Evolutionary conservation across 1,140 invertebrate species (phyloP).

Genomic region (Hypothenemus hampei): DNA sequence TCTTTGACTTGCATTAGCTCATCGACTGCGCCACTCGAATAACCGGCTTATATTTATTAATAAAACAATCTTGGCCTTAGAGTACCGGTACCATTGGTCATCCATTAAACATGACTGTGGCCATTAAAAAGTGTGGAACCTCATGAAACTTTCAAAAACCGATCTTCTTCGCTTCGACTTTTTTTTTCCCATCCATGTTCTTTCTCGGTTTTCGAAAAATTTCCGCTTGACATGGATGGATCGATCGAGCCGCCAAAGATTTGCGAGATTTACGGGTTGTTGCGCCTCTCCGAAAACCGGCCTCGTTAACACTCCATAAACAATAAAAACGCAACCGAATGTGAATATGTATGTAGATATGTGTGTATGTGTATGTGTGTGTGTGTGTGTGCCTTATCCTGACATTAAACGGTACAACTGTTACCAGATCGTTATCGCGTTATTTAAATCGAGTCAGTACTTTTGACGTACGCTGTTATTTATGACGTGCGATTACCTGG

Average conservation of each 20-base stretch:
- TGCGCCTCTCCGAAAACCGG: background rate
- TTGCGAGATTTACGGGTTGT: too few species aligned
- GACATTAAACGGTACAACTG: constrained; percentile 1
- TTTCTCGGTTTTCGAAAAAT: too few species aligned
- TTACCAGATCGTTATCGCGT: constrained; percentile 1
- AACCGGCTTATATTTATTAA: background rate
- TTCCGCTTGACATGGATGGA: too few species aligned
- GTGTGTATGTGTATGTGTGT: too few species aligned
- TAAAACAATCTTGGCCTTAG: too few species aligned
- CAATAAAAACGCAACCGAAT: too few species aligned
- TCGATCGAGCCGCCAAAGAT: too few species aligned
- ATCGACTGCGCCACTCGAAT: too few species aligned
- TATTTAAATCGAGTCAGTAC: constrained; percentile 6
- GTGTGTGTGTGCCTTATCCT: background rate
- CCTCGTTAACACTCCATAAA: background rate
- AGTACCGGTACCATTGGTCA: too few species aligned
- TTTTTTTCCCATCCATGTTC: background rate
- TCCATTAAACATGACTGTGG: background rate
- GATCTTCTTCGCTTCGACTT: background rate
- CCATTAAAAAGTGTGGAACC: background rate
- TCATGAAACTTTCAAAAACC: background rate
- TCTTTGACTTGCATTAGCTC: too few species aligned
- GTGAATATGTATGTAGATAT: too few species aligned
- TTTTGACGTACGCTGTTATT: background rate
- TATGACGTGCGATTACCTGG: too few species aligned